phyloP scores from a whole-genome alignment of 1,140 invertebrate genomes.

The Triops cancriformis region DNA sequence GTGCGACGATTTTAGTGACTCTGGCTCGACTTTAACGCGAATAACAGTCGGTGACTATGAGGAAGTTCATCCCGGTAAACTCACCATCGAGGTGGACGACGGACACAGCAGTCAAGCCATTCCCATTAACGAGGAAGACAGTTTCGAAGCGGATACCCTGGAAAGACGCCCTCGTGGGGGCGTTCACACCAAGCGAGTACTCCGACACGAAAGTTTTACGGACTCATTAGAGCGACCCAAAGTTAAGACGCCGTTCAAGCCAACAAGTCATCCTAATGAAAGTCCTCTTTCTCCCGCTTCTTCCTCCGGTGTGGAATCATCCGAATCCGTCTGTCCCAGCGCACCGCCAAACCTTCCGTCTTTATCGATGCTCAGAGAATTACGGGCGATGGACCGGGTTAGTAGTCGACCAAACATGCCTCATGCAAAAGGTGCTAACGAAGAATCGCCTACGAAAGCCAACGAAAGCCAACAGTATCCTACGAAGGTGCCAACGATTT shows the following conservation, averaged over 20 bases:
- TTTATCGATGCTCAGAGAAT: constrained; percentile 18
- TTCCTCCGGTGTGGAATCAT: constrained; percentile 25
- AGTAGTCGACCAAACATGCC: constrained; percentile 7
- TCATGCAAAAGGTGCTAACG: not conserved
- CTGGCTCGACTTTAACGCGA: constrained; percentile 1
- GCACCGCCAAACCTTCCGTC: not conserved
- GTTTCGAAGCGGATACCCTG: constrained; percentile 24
- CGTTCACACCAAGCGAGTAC: not conserved
- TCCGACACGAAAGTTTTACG: constrained; percentile 19
- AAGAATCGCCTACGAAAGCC: not conserved
- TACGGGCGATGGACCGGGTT: not conserved
- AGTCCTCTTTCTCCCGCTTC: constrained; percentile 24
- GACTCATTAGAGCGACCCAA: constrained; percentile 25
- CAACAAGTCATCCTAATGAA: not conserved
- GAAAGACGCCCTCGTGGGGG: not conserved
- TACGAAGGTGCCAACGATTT: constrained; percentile 9
- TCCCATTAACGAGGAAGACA: constrained; percentile 17
- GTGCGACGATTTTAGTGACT: constrained; percentile 17
- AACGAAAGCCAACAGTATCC: constrained; percentile 9
- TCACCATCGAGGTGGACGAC: constrained; percentile 22
- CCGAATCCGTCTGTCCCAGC: constrained; percentile 2
- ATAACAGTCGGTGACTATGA: constrained; percentile 17
- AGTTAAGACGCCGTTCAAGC: not conserved
- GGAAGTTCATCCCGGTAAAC: not conserved
- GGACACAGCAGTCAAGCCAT: not conserved